Percentiles rank a stretch among this genome's conserved stretches.
phyloP scores from a whole-genome alignment of 2,797 vertebrate species.

The Dendrocincla tyrannina region DNA sequence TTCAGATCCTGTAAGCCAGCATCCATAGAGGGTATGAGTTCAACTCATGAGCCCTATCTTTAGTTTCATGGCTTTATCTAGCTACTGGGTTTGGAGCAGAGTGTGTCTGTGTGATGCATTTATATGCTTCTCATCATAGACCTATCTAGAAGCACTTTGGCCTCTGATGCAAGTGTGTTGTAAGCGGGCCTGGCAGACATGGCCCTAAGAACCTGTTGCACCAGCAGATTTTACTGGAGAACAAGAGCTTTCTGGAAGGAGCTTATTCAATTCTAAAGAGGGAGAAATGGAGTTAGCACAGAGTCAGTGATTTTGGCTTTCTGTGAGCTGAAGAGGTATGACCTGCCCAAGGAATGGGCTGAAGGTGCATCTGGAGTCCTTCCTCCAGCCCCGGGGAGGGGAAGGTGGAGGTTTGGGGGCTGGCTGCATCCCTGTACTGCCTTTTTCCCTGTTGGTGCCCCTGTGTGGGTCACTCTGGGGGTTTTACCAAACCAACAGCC shows the following conservation, averaged over 20 bases:
- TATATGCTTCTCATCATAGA: not conserved
- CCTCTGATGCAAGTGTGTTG: not conserved
- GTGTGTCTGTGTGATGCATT: not conserved
- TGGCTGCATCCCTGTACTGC: not conserved
- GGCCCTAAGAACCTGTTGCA: not conserved
- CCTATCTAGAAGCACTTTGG: not conserved
- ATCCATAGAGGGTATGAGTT: not conserved
- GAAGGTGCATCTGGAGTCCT: not conserved
- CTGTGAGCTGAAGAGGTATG: not conserved
- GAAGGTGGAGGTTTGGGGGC: not conserved
- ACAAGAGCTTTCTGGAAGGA: not conserved
- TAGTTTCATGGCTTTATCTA: not conserved
- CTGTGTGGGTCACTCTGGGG: not conserved
- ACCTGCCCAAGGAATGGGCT: not conserved
- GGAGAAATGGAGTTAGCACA: not conserved
- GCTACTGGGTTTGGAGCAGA: not conserved
- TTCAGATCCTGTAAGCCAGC: not conserved
- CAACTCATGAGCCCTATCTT: rapidly evolving
- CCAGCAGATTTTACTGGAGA: not conserved
- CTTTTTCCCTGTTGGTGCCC: not conserved
- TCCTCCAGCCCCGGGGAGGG: not conserved
- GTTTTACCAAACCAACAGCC: not conserved
- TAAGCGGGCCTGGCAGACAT: not conserved
- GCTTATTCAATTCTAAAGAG: not conserved
- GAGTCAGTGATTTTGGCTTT: not conserved